These are phyloP conservation scores for Crotalus viridis DNA, from an alignment of 2,113 vertebrate genomes.

Conservation along the genomic window DNA sequence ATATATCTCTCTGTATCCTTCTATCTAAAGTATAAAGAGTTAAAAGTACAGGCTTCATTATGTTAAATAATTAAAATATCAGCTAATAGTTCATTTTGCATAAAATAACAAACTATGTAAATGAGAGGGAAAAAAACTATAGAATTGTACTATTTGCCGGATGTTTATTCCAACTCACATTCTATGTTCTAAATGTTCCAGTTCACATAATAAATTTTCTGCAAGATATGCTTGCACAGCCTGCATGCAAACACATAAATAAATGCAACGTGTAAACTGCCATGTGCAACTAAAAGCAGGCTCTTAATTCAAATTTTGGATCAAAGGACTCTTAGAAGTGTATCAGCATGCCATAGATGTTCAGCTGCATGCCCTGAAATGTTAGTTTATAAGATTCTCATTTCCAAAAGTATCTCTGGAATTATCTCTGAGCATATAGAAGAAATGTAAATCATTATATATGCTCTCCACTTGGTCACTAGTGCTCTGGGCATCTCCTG, in stretches of 20 bases:
- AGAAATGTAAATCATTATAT: background rate
- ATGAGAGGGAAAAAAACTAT: background rate
- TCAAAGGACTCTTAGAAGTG: background rate
- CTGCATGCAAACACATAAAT: background rate
- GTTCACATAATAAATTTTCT: background rate
- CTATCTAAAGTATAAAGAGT: background rate
- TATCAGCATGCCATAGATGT: background rate
- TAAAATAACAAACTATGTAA: background rate
- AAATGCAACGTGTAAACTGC: background rate
- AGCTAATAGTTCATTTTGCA: background rate
- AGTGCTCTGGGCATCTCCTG: background rate
- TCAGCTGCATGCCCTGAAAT: background rate
- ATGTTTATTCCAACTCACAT: background rate
- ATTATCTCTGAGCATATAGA: background rate
- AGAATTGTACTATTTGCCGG: background rate
- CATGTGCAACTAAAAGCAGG: background rate
- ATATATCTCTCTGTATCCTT: background rate
- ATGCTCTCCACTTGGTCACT: background rate
- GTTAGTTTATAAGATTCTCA: background rate
- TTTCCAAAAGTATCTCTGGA: background rate
- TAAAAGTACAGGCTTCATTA: background rate
- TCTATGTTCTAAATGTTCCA: background rate
- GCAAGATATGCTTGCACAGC: background rate
- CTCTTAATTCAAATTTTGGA: background rate
- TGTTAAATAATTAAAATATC: background rate